Percentiles rank a stretch among this genome's conserved stretches.
Evolutionary conservation across 2,888 invertebrate species (phyloP).

Genomic region (Pantelozetes paolii): DNA sequence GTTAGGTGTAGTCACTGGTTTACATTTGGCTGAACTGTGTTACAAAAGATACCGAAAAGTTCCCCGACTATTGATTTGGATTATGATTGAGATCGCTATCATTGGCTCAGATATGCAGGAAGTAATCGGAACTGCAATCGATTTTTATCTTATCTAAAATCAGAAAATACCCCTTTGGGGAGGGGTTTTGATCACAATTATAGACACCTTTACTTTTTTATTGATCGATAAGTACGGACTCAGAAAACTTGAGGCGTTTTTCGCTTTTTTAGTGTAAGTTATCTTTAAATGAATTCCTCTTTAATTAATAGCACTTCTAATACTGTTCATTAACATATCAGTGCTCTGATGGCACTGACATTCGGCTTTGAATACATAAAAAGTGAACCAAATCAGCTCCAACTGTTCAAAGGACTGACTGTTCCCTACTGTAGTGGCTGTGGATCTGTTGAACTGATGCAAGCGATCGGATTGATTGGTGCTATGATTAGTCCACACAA

Average conservation of each 20-base stretch:
- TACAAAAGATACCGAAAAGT: constrained; percentile 65
- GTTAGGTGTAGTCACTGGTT: constrained; percentile 78
- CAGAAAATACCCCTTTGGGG: constrained; percentile 72
- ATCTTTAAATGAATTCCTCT: too few species aligned
- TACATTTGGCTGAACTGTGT: constrained; percentile 65
- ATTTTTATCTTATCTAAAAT: constrained; percentile 73
- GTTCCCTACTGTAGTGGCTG: constrained; percentile 48
- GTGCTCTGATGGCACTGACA: constrained; percentile 72
- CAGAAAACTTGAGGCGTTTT: constrained; percentile 75
- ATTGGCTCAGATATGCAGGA: constrained; percentile 90
- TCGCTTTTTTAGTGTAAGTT: constrained; percentile 76
- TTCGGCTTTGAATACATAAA: constrained; percentile 78
- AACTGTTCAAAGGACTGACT: constrained; percentile 64
- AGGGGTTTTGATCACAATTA: constrained; percentile 75
- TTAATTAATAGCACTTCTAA: too few species aligned
- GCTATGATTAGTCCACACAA: constrained; percentile 92
- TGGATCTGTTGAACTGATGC: constrained; percentile 53
- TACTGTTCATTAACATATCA: too few species aligned
- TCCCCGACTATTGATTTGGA: constrained; percentile 73
- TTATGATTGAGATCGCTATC: constrained; percentile 87
- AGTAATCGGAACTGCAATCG: constrained; percentile 84
- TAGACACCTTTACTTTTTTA: constrained; percentile 84
- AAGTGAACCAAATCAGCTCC: constrained; percentile 64
- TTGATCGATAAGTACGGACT: constrained; percentile 72
- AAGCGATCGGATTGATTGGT: constrained; percentile 76